Base-by-base conservation (phyloP, 2,797 vertebrate genomes). In the Lepus townsendii region DNA sequence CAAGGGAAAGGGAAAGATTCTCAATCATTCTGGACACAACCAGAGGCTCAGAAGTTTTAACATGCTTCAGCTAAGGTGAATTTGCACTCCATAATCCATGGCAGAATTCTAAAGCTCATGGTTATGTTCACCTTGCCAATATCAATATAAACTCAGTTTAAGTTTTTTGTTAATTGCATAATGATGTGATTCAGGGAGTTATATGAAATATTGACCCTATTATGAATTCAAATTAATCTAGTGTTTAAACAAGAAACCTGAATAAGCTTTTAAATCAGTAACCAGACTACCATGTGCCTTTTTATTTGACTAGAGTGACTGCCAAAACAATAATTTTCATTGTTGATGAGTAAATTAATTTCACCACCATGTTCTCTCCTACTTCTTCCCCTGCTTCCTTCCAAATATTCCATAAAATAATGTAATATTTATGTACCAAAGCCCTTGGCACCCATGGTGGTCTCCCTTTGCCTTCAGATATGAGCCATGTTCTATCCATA, bases 241-340 rank as follows among this genome's bases (percentile, higher is more conserved):
- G 83, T 87, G 38, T 83, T 27, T 78, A 92, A 90, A 76, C n/a
- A 85, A 71, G 75, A 4, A 92, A 92, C 6, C 27, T 86, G 13
- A 66, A 24, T 83, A 32, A 86, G 80, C 82, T 83, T 42, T 66
- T 85, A 88, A 66, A 92, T 83, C 79, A 86, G 20, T 30, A 60
- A 94, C 27, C 42, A 73, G 54, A 27, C 30, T 63, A 77, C 63
- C 10, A 32, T 30, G 50, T 94, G 68, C 27, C 17, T 69, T 86
- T 89, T 83, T 63, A 65, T 13, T 60, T 35, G 69, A 50, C 75
- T 68, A 91, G 72, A 66, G 35, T 79, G 38, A 65, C 38, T 80
- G 30, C 72, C 71, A 83, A 87, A 91, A 90, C 47, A 60, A 80
- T 80, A 50, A 60, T 54, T 93, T 80, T 82, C 60, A 54, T 78